Conservation (phyloP, 2,113 vertebrate genomes). For the Oreochromis tanganicae region DNA sequence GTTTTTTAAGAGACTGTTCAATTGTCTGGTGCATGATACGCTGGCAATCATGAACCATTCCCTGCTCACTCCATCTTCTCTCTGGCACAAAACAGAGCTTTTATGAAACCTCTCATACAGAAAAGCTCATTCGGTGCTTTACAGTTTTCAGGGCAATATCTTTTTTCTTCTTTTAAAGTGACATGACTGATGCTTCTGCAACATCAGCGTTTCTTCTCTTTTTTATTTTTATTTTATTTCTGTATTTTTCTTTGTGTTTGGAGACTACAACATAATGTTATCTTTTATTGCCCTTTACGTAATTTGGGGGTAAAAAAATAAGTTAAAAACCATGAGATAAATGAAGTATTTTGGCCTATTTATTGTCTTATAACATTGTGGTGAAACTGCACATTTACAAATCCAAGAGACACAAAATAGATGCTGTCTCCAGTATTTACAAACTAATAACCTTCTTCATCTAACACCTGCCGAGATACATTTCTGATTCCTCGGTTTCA, state of each 20-base stretch:
- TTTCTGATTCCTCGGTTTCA: not conserved
- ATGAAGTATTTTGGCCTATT: not conserved
- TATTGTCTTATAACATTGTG: not conserved
- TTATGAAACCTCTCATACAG: conserved; percentile 9
- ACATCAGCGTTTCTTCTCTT: not conserved
- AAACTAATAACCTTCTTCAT: not conserved
- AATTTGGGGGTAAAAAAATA: not conserved
- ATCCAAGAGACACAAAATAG: not conserved
- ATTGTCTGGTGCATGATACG: conserved; percentile 19
- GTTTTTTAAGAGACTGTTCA: conserved; percentile 5
- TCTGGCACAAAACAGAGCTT: not conserved
- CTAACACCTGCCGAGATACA: not conserved
- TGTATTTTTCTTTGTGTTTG: not conserved
- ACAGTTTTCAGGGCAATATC: not conserved
- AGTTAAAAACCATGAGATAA: not conserved
- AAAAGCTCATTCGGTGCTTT: not conserved
- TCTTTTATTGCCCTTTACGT: not conserved
- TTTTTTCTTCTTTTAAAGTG: not conserved
- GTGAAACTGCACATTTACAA: not conserved
- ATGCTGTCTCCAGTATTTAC: not conserved
- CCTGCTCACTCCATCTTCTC: not conserved
- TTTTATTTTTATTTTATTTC: not conserved
- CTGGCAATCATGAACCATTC: conserved; percentile 2
- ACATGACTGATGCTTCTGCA: not conserved
- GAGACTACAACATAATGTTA: not conserved